These are phyloP conservation scores for Euschistus heros DNA, from an alignment of 1,140 invertebrate genomes.

Conservation along the genomic window DNA sequence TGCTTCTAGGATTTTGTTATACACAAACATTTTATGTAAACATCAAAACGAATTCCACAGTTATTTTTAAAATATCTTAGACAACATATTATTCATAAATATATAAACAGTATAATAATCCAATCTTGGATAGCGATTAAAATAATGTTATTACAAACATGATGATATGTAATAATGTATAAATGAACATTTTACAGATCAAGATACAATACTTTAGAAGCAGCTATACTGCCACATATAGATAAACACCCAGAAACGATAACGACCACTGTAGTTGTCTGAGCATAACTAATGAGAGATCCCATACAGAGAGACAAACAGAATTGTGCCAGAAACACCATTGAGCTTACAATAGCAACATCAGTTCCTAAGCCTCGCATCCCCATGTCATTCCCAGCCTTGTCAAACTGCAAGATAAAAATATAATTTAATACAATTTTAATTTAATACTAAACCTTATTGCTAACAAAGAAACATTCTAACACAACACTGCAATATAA, in stretches of 20 bases:
- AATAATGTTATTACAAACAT: too few relatives aligned
- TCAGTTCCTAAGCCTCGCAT: constrained; percentile 84
- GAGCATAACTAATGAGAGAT: constrained; percentile 61
- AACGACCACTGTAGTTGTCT: constrained; percentile 80
- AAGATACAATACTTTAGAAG: constrained; percentile 78
- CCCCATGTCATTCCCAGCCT: constrained; percentile 6
- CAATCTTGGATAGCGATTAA: too few relatives aligned
- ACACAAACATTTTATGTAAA: too few relatives aligned
- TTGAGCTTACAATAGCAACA: constrained; percentile 83
- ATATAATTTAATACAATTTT: too few relatives aligned
- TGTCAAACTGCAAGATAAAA: constrained; percentile 47
- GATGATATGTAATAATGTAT: neutral
- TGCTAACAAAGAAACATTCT: too few relatives aligned
- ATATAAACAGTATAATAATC: too few relatives aligned
- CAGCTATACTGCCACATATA: constrained; percentile 68
- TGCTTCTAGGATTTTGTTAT: too few relatives aligned
- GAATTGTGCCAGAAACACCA: constrained; percentile 93
- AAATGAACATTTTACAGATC: constrained; percentile 48
- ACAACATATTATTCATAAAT: too few relatives aligned
- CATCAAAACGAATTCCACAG: too few relatives aligned
- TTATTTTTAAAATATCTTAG: too few relatives aligned
- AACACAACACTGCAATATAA: too few relatives aligned
- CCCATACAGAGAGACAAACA: constrained; percentile 78
- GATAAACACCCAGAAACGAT: constrained; percentile 69
- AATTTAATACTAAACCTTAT: too few relatives aligned